Evolutionary conservation across 1,140 invertebrate species (phyloP), one percentile per base, ranked within the genome.

Genomic region (Drosophila subobscura): DNA sequence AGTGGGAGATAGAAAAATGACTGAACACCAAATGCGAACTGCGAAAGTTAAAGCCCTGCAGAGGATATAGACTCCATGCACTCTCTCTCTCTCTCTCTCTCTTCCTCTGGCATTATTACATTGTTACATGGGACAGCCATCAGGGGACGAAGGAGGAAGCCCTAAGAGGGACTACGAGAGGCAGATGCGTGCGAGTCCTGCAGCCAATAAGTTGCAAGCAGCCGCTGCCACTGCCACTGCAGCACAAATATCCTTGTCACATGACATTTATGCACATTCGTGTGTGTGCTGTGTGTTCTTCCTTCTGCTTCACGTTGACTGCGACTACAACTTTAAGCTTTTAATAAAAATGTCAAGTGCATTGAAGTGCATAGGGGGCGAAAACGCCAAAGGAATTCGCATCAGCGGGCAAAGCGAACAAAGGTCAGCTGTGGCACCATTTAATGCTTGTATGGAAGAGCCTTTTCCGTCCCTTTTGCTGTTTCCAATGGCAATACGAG

Each of bases 281-380:
- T 75, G 50, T 51, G 23, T 27, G 33, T 49, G n/a, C 33, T 50
- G 59, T 59, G 59, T 71, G 66, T 60, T 56, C 56, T 22, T 37
- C 10, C 33, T 37, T 2, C 33, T 37, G 3, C 33, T 63, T 45
- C 45, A 50, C 51, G 41, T 50, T 63, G 40, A 8, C 40, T 67
- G 65, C 71, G 64, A 67, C 79, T 76, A 88, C 83, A 88, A 83
- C 83, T 88, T 88, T 77, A 88, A 88, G 83, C 83, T 88, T 88
- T 88, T 88, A 88, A 88, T 88, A 88, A 89, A 88, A 88, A 89
- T 88, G 83, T 88, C 83, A 88, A 72, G 67, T 68, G 78, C 78
- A 88, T 89, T 73, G 79, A 83, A 88, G 84, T 68, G 79, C 63
- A 88, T 76, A 72, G 65, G 72, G 60, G 25, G 8, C 16, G 16